These are phyloP conservation scores for Clarias gariepinus DNA, from an alignment of 2,113 vertebrate genomes.

Conservation along the genomic window DNA sequence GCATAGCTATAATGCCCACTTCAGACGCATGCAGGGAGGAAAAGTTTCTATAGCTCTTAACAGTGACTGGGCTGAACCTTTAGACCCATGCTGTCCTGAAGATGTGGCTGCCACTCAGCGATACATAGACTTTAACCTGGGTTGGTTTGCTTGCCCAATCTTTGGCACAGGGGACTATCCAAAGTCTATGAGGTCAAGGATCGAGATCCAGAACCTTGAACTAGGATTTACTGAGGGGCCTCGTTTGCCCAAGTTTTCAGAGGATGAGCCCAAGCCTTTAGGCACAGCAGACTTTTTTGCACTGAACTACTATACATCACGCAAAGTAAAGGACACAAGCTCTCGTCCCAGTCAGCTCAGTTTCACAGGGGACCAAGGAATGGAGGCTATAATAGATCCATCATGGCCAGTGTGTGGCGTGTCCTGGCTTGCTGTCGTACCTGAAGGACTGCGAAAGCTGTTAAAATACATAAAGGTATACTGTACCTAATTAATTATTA, in stretches of 20 bases:
- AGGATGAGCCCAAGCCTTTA: constrained; percentile 70
- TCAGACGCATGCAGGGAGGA: constrained; percentile 67
- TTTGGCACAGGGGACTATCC: constrained; percentile 82
- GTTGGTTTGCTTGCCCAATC: constrained; percentile 80
- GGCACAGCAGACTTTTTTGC: constrained; percentile 82
- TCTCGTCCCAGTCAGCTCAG: constrained; percentile 47
- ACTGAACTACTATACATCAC: constrained; percentile 79
- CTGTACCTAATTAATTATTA: not conserved
- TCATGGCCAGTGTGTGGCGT: constrained; percentile 72
- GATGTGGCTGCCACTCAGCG: constrained; percentile 69
- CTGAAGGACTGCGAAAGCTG: constrained; percentile 71
- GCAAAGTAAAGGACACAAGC: constrained; percentile 66
- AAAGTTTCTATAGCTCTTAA: constrained; percentile 74
- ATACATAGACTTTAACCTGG: constrained; percentile 70
- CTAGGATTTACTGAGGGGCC: constrained; percentile 59
- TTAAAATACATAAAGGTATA: constrained; percentile 78
- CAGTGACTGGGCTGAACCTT: constrained; percentile 72
- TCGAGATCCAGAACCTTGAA: constrained; percentile 68
- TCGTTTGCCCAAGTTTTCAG: constrained; percentile 74
- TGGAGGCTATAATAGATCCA: constrained; percentile 67
- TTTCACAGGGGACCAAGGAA: constrained; percentile 63
- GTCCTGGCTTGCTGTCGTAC: constrained; percentile 75
- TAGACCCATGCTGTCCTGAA: constrained; percentile 54
- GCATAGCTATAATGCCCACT: constrained; percentile 74
- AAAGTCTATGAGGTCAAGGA: constrained; percentile 68